These are phyloP conservation scores for Botrylloides violaceus DNA, from an alignment of 23 tunicate genomes.

Conservation along the genomic window DNA sequence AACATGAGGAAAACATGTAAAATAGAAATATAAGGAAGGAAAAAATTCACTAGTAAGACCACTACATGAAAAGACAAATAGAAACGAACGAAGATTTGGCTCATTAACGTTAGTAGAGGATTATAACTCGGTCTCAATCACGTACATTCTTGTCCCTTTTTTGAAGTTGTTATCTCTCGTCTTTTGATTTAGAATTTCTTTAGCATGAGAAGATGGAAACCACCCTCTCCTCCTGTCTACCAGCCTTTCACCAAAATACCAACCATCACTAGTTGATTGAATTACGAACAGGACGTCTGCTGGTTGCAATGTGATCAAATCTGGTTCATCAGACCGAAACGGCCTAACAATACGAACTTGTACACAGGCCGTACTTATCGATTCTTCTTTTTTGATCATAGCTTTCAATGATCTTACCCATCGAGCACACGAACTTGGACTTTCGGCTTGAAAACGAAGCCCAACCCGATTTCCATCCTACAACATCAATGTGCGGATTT, in stretches of 20 bases:
- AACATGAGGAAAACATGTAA: too few species aligned
- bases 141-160: conserved; percentile 45
- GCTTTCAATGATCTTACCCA: conserved; percentile 55
- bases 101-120: too few species aligned
- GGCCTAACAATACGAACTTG: conserved; percentile 67
- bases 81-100: too few species aligned
- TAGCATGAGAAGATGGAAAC: conserved; percentile 65
- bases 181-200: conserved; percentile 58
- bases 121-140: conserved; percentile 43
- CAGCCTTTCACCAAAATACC: conserved; percentile 74
- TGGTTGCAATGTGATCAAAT: conserved; percentile 40
- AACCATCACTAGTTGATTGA: conserved; percentile 60
- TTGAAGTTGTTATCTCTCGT: conserved; percentile 53
- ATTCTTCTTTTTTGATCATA: neutral
- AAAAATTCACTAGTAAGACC: too few species aligned
- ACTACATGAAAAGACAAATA: too few species aligned
- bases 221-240: conserved; percentile 79
- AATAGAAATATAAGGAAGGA: too few species aligned
- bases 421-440: conserved; percentile 60
- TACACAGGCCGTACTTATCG: conserved; percentile 18
- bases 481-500: neutral
- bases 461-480: conserved; percentile 46
- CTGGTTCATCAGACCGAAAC: conserved; percentile 37
- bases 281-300: conserved; percentile 58
- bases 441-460: conserved; percentile 61